Evolutionary conservation across 2,797 vertebrate genomes (phyloP).

Genomic region (Intellagama lesueurii): DNA sequence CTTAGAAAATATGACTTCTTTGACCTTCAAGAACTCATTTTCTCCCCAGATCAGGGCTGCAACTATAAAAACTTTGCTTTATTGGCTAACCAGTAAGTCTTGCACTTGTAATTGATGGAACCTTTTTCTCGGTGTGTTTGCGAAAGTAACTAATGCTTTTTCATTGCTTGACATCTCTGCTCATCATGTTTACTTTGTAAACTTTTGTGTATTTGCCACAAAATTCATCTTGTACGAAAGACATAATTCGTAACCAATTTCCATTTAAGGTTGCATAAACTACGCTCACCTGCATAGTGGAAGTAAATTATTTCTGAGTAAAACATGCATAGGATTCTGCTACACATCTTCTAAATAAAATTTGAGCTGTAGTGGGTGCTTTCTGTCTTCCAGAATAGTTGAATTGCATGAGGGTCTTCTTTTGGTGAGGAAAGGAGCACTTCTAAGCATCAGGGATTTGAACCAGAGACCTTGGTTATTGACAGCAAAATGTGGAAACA

Average conservation of each 20-base stretch:
- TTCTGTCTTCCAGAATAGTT: neutral
- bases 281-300: neutral
- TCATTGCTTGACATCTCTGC: neutral
- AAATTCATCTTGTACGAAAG: neutral
- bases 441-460: neutral
- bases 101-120: neutral
- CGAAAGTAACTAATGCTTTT: neutral
- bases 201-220: neutral
- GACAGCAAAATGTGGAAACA: no score
- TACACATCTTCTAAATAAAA: neutral
- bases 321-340: neutral
- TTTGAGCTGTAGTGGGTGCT: neutral
- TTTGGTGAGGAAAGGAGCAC: neutral
- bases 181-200: neutral
- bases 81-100: neutral
- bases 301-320: neutral
- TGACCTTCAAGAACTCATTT: neutral
- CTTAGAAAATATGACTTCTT: constrained; percentile 12
- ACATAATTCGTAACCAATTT: neutral
- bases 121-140: neutral
- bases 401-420: neutral
- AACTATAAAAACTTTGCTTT: neutral
- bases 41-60: neutral
- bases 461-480: neutral
- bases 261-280: neutral